Conservation (phyloP, 2,113 vertebrate species). For the Pluvialis apricaria region DNA sequence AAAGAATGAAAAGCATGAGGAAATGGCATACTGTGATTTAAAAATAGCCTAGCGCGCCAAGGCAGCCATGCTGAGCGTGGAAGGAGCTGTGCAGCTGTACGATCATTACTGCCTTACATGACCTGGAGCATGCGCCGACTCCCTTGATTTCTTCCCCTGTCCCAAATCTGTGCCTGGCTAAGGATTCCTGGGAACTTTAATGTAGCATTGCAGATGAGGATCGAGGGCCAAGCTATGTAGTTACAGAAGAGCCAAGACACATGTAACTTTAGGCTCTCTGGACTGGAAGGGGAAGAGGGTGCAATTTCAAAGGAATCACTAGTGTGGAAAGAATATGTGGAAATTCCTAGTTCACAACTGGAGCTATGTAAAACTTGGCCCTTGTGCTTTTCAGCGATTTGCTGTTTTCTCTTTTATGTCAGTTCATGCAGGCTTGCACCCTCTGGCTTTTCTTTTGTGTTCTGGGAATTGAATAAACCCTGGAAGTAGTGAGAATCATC, state of each 20-base stretch:
- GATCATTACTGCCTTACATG: not conserved
- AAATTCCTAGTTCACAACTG: constrained; percentile 51
- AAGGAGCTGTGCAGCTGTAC: not conserved
- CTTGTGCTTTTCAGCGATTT: constrained; percentile 33
- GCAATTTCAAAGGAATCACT: constrained; percentile 44
- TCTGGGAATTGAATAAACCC: constrained; percentile 47
- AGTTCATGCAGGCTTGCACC: constrained; percentile 28
- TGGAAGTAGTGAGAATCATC: constrained; percentile 52
- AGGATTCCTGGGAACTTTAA: not conserved
- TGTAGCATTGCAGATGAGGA: not conserved
- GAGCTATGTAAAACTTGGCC: constrained; percentile 43
- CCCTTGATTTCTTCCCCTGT: not conserved
- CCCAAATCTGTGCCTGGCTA: not conserved
- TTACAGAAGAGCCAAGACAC: not conserved
- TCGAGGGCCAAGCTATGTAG: not conserved
- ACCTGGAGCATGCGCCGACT: not conserved
- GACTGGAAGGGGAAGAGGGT: not conserved
- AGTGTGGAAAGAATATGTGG: constrained; percentile 50
- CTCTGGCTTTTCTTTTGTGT: constrained; percentile 56
- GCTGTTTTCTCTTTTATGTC: constrained; percentile 53
- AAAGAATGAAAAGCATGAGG: constrained; percentile 54
- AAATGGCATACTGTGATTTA: constrained; percentile 45
- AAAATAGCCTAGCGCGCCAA: not conserved
- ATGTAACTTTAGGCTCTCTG: constrained; percentile 5
- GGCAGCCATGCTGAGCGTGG: not conserved